phyloP scores from a whole-genome alignment of 2,888 invertebrate genomes.

The Drosophila atripex region DNA sequence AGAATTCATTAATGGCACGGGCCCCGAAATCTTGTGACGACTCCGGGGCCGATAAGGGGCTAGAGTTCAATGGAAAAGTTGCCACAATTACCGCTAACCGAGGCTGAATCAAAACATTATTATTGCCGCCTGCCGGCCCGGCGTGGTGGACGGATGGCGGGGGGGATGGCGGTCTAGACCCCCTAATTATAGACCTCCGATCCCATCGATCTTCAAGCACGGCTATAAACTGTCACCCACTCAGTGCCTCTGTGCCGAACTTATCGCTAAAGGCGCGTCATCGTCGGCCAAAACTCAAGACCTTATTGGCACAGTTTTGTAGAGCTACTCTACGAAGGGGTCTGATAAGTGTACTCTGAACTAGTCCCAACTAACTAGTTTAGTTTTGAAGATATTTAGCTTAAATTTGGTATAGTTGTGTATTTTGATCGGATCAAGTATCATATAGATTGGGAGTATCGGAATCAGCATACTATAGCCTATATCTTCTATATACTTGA shows the following conservation, averaged over 20 bases:
- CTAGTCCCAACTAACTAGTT: background rate
- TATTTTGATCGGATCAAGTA: background rate
- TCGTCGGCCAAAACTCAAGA: constrained; percentile 2
- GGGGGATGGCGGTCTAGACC: background rate
- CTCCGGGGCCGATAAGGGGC: background rate
- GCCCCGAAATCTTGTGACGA: constrained; percentile 12
- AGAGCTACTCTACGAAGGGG: background rate
- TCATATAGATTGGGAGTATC: background rate
- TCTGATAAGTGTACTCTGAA: background rate
- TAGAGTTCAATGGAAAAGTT: constrained; percentile 41
- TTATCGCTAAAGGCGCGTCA: constrained; percentile 25
- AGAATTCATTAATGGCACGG: constrained; percentile 37
- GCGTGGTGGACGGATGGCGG: no score
- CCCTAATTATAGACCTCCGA: background rate
- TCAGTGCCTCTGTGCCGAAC: constrained; percentile 19
- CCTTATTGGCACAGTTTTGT: background rate
- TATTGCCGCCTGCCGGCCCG: no score
- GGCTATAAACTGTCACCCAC: background rate
- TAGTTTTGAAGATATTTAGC: background rate
- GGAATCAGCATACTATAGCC: no score
- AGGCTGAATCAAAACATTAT: constrained; percentile 34
- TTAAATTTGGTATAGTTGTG: background rate
- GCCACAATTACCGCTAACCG: constrained; percentile 26
- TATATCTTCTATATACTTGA: no score
- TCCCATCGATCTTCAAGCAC: background rate